phyloP scores from a whole-genome alignment of 2,797 vertebrate species.

The Rallus crepitans region DNA sequence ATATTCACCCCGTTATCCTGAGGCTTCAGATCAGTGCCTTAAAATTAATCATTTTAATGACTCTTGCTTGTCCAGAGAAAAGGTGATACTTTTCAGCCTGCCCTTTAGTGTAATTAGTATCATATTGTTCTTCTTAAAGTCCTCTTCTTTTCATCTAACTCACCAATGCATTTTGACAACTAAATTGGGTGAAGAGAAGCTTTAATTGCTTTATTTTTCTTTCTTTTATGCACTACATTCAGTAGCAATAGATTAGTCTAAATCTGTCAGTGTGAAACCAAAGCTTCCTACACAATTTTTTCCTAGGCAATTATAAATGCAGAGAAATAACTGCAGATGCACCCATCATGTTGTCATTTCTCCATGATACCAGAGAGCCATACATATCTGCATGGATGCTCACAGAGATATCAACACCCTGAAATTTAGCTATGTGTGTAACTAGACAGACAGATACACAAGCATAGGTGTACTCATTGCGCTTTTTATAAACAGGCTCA shows the following conservation, averaged over 20 bases:
- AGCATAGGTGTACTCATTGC: background rate
- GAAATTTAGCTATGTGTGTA: background rate
- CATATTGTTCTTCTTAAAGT: background rate
- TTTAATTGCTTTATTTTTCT: slow-evolving; percentile 47
- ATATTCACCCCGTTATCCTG: background rate
- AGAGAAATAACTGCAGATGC: background rate
- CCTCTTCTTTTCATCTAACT: slow-evolving; percentile 2
- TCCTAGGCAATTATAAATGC: background rate
- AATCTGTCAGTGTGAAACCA: slow-evolving; percentile 1
- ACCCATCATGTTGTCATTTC: background rate
- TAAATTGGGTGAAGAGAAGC: slow-evolving; percentile 18
- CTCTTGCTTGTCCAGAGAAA: background rate
- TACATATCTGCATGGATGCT: background rate
- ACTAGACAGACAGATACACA: background rate
- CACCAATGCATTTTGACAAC: slow-evolving; percentile 12
- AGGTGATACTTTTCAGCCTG: slow-evolving; percentile 21
- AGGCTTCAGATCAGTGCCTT: background rate
- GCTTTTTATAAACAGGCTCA: background rate
- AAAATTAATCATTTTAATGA: background rate
- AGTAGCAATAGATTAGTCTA: background rate
- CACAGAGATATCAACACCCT: background rate
- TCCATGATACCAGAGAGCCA: background rate
- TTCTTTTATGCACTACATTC: background rate
- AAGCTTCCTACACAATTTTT: background rate
- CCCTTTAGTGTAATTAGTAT: slow-evolving; percentile 3